A percentile compares a stretch with the other conserved stretches of the same genome.
Conservation (phyloP, 2,888 invertebrate species). For the Yponomeuta cagnagella region DNA sequence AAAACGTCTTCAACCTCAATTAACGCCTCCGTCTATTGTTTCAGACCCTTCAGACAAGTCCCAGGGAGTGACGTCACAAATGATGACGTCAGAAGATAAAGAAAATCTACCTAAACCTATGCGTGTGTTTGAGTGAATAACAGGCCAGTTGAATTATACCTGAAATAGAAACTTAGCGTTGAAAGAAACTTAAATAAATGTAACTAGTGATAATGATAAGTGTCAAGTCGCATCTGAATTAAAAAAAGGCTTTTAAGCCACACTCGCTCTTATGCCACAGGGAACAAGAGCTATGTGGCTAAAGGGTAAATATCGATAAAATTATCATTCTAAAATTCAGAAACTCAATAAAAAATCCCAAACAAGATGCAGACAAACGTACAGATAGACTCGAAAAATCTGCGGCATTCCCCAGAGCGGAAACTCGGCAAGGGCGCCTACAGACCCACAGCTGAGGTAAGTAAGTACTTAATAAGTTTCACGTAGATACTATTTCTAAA, state of each 20-base stretch:
- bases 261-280: too few species aligned
- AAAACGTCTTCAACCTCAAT: too few species aligned
- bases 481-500: neutral
- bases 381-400: conserved; percentile 82
- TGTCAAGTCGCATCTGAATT: too few species aligned
- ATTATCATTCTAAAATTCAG: neutral
- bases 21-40: neutral
- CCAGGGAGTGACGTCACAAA: neutral
- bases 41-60: neutral
- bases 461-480: conserved; percentile 22
- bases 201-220: too few species aligned
- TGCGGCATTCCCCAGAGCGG: conserved; percentile 79
- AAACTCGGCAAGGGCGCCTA: conserved; percentile 68
- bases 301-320: neutral
- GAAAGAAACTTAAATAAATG: too few species aligned
- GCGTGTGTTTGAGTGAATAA: too few species aligned
- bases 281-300: too few species aligned
- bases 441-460: conserved; percentile 72
- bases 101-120: too few species aligned
- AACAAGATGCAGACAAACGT: conserved; percentile 83
- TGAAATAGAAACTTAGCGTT: too few species aligned
- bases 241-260: too few species aligned
- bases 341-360: neutral
- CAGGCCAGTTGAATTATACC: too few species aligned
- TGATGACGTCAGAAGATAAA: neutral